These are phyloP conservation scores for Callipepla squamata DNA, from an alignment of 2,113 vertebrate genomes.

Conservation along the genomic window DNA sequence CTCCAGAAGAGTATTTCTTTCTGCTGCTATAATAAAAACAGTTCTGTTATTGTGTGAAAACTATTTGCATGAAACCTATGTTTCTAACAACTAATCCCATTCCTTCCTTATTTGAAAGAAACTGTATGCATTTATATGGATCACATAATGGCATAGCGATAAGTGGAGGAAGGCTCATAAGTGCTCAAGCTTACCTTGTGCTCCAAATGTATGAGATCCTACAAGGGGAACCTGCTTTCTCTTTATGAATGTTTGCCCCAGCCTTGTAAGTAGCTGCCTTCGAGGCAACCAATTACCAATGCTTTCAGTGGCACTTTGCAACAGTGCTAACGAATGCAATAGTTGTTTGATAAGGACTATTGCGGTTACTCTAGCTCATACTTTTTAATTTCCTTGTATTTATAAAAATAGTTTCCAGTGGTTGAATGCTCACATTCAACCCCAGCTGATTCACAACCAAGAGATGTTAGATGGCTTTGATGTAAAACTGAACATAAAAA, in stretches of 20 bases:
- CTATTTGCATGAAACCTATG: neutral
- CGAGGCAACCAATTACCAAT: neutral
- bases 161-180: neutral
- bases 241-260: neutral
- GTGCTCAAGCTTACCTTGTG: neutral
- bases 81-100: neutral
- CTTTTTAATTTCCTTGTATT: neutral
- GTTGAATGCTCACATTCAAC: neutral
- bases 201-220: neutral
- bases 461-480: neutral
- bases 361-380: neutral
- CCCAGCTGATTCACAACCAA: neutral
- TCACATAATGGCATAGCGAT: neutral
- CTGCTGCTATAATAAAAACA: neutral
- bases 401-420: neutral
- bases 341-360: neutral
- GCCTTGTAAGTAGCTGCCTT: neutral
- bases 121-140: neutral
- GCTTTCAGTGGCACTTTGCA: neutral
- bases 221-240: neutral
- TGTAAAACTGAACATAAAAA: neutral
- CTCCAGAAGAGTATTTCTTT: neutral
- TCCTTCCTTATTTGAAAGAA: neutral
- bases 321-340: neutral
- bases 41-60: neutral